Evolutionary conservation across 2,113 vertebrate genomes (phyloP).

Genomic region (Cheirogaleus medius): DNA sequence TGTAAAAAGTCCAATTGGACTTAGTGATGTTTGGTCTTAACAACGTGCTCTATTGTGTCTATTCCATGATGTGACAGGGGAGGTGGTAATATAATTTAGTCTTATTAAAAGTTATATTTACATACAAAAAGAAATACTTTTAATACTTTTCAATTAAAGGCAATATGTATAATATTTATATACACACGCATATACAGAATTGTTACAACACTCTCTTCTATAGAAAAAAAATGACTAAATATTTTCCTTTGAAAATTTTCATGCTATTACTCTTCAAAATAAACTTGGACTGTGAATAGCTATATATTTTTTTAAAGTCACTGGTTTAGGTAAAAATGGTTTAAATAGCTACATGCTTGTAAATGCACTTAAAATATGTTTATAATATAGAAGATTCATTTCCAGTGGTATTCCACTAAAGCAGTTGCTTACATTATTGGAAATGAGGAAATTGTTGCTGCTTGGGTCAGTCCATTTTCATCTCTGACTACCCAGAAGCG

Average conservation of each 20-base stretch:
- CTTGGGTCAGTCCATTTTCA: constrained; percentile 56
- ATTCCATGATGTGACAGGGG: neutral
- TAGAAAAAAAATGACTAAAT: constrained; percentile 43
- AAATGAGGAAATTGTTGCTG: constrained; percentile 55
- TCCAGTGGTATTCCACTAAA: constrained; percentile 40
- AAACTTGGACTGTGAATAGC: constrained; percentile 36
- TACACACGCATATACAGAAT: neutral
- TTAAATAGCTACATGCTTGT: constrained; percentile 50
- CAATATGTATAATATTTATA: neutral
- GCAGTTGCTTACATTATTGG: constrained; percentile 70
- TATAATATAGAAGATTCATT: constrained; percentile 63
- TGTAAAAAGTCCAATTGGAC: constrained; percentile 35
- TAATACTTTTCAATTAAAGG: neutral
- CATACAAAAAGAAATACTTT: neutral
- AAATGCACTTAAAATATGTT: constrained; percentile 67
- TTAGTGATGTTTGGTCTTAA: constrained; percentile 34
- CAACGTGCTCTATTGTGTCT: neutral
- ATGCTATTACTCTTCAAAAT: constrained; percentile 62
- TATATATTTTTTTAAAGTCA: constrained; percentile 60
- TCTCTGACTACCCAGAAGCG: constrained; percentile 22
- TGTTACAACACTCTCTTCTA: neutral
- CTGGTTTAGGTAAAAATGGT: constrained; percentile 57
- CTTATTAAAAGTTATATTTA: constrained; percentile 25
- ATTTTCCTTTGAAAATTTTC: constrained; percentile 67
- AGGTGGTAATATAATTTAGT: neutral